phyloP scores from a whole-genome alignment of 2,797 vertebrate genomes.

The Somateria mollissima region DNA sequence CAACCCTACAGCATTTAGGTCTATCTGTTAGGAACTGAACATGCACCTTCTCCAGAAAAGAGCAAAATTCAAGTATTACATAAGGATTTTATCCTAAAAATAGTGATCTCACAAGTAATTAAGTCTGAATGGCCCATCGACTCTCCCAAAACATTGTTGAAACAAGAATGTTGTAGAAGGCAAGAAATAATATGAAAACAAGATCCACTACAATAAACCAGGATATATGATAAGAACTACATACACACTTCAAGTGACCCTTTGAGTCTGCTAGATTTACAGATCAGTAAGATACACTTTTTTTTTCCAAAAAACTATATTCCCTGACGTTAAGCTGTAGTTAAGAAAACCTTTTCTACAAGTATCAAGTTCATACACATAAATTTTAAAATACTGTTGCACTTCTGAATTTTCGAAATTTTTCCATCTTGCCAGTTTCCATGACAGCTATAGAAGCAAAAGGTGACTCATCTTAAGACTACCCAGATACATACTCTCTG shows the following conservation, averaged over 20 bases:
- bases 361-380: background rate
- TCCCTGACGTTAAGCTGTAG: background rate
- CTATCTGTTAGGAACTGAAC: background rate
- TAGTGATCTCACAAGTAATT: background rate
- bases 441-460: constrained; percentile 67
- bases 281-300: background rate
- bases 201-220: background rate
- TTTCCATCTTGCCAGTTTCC: constrained; percentile 54
- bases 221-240: background rate
- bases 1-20: background rate
- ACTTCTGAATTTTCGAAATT: background rate
- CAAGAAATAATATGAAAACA: background rate
- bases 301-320: background rate
- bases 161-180: background rate
- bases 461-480: constrained; percentile 62
- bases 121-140: background rate
- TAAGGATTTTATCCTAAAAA: too few species aligned
- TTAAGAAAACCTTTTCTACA: background rate
- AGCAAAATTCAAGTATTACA: background rate
- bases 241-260: background rate
- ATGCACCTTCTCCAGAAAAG: background rate
- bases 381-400: constrained; percentile 14
- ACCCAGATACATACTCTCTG: constrained; percentile 5
- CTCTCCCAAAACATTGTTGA: background rate
- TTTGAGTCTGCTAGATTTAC: background rate